Conservation (phyloP, 2,888 invertebrate species). For the Ephialtes manifestator region DNA sequence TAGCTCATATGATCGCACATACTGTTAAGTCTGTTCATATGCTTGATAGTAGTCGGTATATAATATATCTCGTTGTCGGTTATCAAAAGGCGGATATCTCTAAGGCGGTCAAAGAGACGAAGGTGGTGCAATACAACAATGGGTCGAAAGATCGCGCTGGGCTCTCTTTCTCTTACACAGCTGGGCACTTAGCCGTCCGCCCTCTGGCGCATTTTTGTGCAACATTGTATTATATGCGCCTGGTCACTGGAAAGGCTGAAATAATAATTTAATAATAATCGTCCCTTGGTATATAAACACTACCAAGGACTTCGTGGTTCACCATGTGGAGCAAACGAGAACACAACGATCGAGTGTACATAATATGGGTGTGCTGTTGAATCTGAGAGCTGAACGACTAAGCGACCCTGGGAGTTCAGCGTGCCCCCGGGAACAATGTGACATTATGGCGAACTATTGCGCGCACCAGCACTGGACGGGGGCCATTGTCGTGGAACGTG, state of each 20-base stretch:
- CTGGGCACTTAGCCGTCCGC: slow-evolving; percentile 16
- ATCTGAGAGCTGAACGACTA: slow-evolving; percentile 3
- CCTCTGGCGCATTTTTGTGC: slow-evolving; percentile 55
- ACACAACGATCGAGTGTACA: slow-evolving; percentile 16
- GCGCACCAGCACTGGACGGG: slow-evolving; percentile 64
- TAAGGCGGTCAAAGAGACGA: neutral
- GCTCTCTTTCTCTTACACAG: neutral
- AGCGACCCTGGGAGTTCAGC: slow-evolving; percentile 52
- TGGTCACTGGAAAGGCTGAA: slow-evolving; percentile 74
- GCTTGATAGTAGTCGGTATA: neutral
- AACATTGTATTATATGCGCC: slow-evolving; percentile 31
- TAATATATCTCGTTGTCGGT: neutral
- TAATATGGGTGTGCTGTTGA: slow-evolving; percentile 70
- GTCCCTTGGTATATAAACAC: slow-evolving; percentile 59
- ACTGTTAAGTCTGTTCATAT: neutral
- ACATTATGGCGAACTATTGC: slow-evolving; percentile 80
- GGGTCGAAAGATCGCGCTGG: slow-evolving; percentile 4
- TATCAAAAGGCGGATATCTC: slow-evolving; percentile 43
- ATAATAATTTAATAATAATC: slow-evolving; percentile 78
- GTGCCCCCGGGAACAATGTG: slow-evolving; percentile 79
- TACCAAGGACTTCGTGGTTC: slow-evolving; percentile 69
- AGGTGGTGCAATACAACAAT: slow-evolving; percentile 42
- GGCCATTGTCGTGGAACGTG: slow-evolving; percentile 62
- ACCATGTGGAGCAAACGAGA: slow-evolving; percentile 72
- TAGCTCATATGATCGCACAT: neutral